Base-by-base conservation (phyloP, 2,888 invertebrate genomes). In the Diplolepis rosae region DNA sequence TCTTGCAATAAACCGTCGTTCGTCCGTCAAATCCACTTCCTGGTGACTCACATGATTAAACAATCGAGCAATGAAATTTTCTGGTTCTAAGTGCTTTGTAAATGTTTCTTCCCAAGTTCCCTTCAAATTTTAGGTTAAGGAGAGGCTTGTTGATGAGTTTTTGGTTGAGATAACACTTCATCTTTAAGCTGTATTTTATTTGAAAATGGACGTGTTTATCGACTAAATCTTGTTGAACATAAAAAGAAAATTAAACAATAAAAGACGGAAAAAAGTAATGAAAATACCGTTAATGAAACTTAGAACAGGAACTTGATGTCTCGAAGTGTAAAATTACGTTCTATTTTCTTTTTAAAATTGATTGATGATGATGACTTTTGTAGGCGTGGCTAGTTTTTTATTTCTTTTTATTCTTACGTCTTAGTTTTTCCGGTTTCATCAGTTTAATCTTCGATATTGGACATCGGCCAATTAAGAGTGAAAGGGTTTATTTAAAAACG, bases 11-110 rank as follows among this genome's bases (percentile, higher is more conserved):
- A 61, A 39, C 15, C 35, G n/a, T 61, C 61, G 61, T 61, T 61
- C 39, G 24, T n/a, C 39, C 39, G 61, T 24, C 61, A 35, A 61
- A 61, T 61, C 22, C n/a, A 61, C 61, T 61, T 61, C 61, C 39
- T 42, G 39, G 39, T 61, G 61, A 61, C 39, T 39, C 39, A 42
- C 61, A 24, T 61, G 39, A 39, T 61, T 61, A 61, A 61, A 61
- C 39, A 61, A 61, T 61, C 13, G 13, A 6, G 24, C 27, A 5
- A 24, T 39, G 6, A 13, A 1, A n/a, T n/a, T 4, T 39, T 39
- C 22, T 35, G n/a, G 13, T n/a, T 4, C 2, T 13, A 61, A 61
- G 24, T 39, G 61, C n/a, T 39, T 5, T 7, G 61, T 35, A 61
- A 61, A 61, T 39, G 1, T 48, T 22, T 11, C 18, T 1, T n/a